Evolutionary conservation across 1,140 invertebrate genomes (phyloP).

Genomic region (Chironomus striatipennis): DNA sequence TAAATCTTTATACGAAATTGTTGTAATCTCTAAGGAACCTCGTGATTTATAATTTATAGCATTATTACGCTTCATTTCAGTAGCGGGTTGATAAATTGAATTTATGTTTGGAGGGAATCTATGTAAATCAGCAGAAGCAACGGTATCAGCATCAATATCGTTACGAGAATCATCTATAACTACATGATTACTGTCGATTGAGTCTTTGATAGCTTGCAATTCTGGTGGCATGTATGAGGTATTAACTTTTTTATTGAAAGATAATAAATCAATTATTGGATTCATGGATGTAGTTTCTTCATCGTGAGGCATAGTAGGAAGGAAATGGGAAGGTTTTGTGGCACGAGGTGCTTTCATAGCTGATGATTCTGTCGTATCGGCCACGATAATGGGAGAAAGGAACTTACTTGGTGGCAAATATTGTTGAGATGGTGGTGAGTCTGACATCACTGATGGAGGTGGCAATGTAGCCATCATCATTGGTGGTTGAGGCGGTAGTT

Average conservation of each 20-base stretch:
- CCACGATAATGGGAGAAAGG: neutral
- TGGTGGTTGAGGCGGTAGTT: neutral
- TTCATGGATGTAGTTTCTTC: neutral
- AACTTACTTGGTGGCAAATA: conserved; percentile 19
- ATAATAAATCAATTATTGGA: neutral
- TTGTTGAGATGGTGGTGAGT: neutral
- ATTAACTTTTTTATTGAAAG: neutral
- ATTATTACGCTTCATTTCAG: too few relatives aligned
- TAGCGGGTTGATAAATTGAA: neutral
- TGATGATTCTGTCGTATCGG: neutral
- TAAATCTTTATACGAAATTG: neutral
- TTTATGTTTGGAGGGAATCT: conserved; percentile 3
- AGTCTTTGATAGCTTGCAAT: neutral
- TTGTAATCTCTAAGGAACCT: too few relatives aligned
- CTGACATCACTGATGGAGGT: neutral
- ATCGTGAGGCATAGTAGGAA: neutral
- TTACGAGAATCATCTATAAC: neutral
- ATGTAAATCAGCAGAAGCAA: neutral
- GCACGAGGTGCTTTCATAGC: neutral
- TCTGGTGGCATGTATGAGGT: conserved; percentile 8
- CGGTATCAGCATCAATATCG: neutral
- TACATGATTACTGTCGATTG: conserved; percentile 7
- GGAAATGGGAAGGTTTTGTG: neutral
- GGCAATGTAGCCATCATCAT: neutral
- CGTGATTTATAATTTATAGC: too few relatives aligned